Evolutionary conservation across 2,797 vertebrate species (phyloP).

Genomic region (Huso huso): DNA sequence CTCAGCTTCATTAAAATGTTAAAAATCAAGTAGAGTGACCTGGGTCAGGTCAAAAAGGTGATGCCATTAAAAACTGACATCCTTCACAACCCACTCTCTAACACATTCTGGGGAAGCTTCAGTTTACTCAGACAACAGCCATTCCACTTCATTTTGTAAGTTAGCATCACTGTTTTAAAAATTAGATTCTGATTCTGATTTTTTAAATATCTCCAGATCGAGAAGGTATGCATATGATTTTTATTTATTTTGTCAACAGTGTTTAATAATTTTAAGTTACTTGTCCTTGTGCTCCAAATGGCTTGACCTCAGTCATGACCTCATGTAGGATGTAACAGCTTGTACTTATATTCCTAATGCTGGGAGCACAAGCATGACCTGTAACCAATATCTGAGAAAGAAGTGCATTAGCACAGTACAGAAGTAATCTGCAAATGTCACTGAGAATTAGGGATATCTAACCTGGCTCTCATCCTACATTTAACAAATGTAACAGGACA

Average conservation of each 20-base stretch:
- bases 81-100: too few species aligned
- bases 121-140: too few species aligned
- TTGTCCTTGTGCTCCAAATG: constrained; percentile 13
- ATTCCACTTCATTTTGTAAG: too few species aligned
- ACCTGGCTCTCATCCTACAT: constrained; percentile 37
- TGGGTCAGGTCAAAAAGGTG: too few species aligned
- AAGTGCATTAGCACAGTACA: constrained; percentile 30
- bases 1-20: too few species aligned
- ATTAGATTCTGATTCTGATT: too few species aligned
- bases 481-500: constrained; percentile 1
- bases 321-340: constrained; percentile 16
- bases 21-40: too few species aligned
- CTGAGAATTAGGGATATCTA: constrained; percentile 41
- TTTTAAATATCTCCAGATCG: too few species aligned
- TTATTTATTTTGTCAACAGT: background rate
- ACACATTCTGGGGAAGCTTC: too few species aligned
- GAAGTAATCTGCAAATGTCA: constrained; percentile 47
- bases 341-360: constrained; percentile 11
- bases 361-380: constrained; percentile 4
- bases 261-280: constrained; percentile 9
- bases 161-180: too few species aligned
- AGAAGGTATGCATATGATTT: too few species aligned
- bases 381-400: constrained; percentile 15
- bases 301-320: constrained; percentile 15
- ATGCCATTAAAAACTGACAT: too few species aligned